phyloP scores from a whole-genome alignment of 2,797 vertebrate genomes.

The Poeciliopsis gracilis region DNA sequence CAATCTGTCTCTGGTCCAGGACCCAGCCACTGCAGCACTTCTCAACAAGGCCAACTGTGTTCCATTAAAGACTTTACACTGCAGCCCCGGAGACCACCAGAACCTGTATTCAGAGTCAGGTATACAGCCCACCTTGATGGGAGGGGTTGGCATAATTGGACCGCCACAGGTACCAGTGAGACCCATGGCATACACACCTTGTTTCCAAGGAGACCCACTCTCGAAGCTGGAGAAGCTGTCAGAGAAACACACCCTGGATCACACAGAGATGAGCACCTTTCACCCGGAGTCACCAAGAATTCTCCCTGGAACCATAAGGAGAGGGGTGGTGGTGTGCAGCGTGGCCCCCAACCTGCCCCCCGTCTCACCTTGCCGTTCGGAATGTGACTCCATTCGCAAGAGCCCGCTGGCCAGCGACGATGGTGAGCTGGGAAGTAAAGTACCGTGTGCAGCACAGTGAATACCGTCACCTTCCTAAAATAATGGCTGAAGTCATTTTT shows the following conservation, averaged over 20 bases:
- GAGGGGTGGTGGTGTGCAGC: slow-evolving; percentile 94
- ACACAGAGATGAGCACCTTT: slow-evolving; percentile 97
- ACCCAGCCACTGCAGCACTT: slow-evolving; percentile 92
- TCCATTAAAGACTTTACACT: slow-evolving; percentile 89
- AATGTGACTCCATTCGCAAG: slow-evolving; percentile 94
- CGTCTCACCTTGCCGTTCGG: slow-evolving; percentile 90
- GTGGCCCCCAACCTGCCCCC: slow-evolving; percentile 94
- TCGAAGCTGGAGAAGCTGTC: slow-evolving; percentile 90
- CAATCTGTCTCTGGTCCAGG: slow-evolving; percentile 93
- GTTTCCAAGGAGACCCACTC: slow-evolving; percentile 91
- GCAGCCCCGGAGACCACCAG: slow-evolving; percentile 85
- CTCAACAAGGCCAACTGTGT: slow-evolving; percentile 94
- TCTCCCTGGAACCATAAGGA: slow-evolving; percentile 83
- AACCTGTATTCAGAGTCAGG: slow-evolving; percentile 90
- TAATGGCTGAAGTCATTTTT: no score
- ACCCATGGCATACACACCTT: slow-evolving; percentile 96
- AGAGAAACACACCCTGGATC: slow-evolving; percentile 85
- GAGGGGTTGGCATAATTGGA: slow-evolving; percentile 59
- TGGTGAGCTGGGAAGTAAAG: slow-evolving; percentile 70
- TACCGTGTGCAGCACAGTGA: background rate
- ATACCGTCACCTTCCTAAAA: no score
- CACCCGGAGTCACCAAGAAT: slow-evolving; percentile 94
- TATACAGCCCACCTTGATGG: slow-evolving; percentile 47
- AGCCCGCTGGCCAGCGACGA: slow-evolving; percentile 91
- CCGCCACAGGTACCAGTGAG: slow-evolving; percentile 95